Evolutionary conservation across 2,797 vertebrate genomes (phyloP).

Genomic region (Myiotriccus ornatus): DNA sequence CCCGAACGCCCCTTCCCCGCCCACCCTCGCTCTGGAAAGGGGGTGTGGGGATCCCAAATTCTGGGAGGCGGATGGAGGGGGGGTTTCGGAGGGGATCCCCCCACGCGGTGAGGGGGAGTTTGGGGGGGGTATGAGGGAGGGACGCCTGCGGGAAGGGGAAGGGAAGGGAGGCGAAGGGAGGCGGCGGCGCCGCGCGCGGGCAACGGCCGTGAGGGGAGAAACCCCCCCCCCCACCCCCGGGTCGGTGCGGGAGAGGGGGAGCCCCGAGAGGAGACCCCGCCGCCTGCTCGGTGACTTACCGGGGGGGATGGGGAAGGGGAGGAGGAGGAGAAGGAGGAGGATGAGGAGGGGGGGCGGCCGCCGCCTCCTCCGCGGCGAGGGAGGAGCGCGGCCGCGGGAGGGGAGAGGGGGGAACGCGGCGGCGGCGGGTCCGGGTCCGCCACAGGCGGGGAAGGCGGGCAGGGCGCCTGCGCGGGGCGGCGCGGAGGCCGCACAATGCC

Average conservation of each 20-base stretch:
- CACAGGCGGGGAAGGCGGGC: slow-evolving; percentile 4
- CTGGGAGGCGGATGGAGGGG: too few species aligned
- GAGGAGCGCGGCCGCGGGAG: background rate
- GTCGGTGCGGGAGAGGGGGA: background rate
- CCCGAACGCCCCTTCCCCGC: background rate
- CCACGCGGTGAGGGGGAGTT: background rate
- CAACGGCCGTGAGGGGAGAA: background rate
- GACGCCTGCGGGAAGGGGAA: background rate
- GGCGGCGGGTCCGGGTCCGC: background rate
- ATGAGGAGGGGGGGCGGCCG: background rate
- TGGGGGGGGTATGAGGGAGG: background rate
- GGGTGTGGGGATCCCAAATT: background rate
- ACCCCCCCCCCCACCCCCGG: background rate
- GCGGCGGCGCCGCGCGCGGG: background rate
- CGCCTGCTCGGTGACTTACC: background rate
- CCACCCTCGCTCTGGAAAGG: background rate
- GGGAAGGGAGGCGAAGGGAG: background rate
- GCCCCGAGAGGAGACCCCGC: background rate
- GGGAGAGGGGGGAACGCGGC: background rate
- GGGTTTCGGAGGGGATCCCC: too few species aligned
- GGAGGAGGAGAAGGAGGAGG: background rate
- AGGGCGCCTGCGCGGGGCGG: slow-evolving; percentile 30
- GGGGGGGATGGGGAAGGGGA: background rate
- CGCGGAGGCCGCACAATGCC: slow-evolving; percentile 52
- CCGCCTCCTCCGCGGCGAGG: background rate